phyloP scores from a whole-genome alignment of 2,888 invertebrate genomes.

The Criorhina ranunculi region DNA sequence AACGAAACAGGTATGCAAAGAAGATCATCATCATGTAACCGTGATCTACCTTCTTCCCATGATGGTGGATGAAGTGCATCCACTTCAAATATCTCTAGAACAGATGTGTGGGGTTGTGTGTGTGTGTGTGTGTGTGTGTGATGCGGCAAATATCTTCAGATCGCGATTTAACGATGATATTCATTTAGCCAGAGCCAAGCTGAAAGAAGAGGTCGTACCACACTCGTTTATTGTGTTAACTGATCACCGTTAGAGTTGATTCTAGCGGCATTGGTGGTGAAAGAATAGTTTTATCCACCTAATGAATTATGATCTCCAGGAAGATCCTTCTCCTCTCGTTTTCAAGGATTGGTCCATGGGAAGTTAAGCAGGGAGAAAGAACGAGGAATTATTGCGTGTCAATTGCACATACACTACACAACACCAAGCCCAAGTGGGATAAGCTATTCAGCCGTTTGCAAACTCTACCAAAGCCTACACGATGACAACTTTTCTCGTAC shows the following conservation, averaged over 20 bases:
- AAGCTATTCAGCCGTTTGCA: slow-evolving; percentile 8
- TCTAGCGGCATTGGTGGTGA: slow-evolving; percentile 71
- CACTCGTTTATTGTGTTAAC: slow-evolving; percentile 74
- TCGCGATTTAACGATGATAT: slow-evolving; percentile 74
- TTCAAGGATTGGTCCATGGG: slow-evolving; percentile 49
- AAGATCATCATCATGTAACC: slow-evolving; percentile 66
- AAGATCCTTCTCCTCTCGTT: slow-evolving; percentile 30
- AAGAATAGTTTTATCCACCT: slow-evolving; percentile 61
- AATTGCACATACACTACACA: slow-evolving; percentile 61
- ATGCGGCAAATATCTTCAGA: slow-evolving; percentile 68
- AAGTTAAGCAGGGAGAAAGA: slow-evolving; percentile 39
- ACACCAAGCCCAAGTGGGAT: slow-evolving; percentile 54
- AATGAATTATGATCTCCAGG: slow-evolving; percentile 68
- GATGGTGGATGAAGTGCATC: slow-evolving; percentile 12
- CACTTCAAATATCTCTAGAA: slow-evolving; percentile 27
- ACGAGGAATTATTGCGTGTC: slow-evolving; percentile 64
- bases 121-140: slow-evolving; percentile 15
- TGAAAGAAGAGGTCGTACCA: slow-evolving; percentile 57
- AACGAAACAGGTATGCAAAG: slow-evolving; percentile 68
- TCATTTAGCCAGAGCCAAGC: slow-evolving; percentile 61
- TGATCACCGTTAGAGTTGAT: slow-evolving; percentile 56
- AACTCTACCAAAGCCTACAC: slow-evolving; percentile 14
- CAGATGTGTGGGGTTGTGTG: slow-evolving; percentile 14
- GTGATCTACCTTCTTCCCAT: slow-evolving; percentile 68
- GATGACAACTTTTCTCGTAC: slow-evolving; percentile 49